Evolutionary conservation across 2,888 invertebrate genomes (phyloP).

Genomic region (Melipona bicolor): DNA sequence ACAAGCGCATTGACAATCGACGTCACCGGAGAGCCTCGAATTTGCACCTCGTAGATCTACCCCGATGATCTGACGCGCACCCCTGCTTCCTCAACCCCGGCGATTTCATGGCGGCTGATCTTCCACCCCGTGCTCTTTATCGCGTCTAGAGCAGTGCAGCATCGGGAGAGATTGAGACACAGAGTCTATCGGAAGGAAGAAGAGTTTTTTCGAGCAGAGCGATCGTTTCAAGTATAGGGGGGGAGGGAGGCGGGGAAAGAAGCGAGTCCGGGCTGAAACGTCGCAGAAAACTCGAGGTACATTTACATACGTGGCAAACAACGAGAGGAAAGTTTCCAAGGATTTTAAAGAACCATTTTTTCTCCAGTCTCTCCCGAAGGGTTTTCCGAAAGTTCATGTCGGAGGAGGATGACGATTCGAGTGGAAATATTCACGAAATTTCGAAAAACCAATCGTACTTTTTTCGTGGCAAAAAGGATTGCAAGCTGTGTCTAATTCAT

Average conservation of each 20-base stretch:
- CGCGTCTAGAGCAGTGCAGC: slow-evolving; percentile 42
- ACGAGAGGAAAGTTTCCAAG: slow-evolving; percentile 5
- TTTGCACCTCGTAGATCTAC: slow-evolving; percentile 26
- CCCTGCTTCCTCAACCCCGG: neutral
- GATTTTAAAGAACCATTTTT: neutral
- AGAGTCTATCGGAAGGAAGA: slow-evolving; percentile 53
- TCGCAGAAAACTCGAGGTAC: slow-evolving; percentile 50
- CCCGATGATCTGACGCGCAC: slow-evolving; percentile 22
- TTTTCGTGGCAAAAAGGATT: neutral
- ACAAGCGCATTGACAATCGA: slow-evolving; percentile 49
- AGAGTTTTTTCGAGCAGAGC: slow-evolving; percentile 27
- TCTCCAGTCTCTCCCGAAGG: neutral
- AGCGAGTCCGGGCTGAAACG: slow-evolving; percentile 21
- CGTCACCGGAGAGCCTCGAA: slow-evolving; percentile 15
- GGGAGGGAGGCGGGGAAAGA: too few species aligned
- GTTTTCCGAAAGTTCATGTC: neutral
- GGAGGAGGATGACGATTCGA: too few species aligned
- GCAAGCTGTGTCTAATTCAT: neutral
- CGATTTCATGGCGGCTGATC: slow-evolving; percentile 20
- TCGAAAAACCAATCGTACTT: too few species aligned
- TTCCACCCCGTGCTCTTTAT: slow-evolving; percentile 34
- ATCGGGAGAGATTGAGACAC: slow-evolving; percentile 24
- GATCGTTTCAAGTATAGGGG: neutral
- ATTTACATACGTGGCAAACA: slow-evolving; percentile 55
- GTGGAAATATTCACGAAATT: neutral